Evolutionary conservation across 2,113 vertebrate genomes (phyloP), one percentile per base, ranked within the genome.

Genomic region (Brachyhypopomus gauderio): DNA sequence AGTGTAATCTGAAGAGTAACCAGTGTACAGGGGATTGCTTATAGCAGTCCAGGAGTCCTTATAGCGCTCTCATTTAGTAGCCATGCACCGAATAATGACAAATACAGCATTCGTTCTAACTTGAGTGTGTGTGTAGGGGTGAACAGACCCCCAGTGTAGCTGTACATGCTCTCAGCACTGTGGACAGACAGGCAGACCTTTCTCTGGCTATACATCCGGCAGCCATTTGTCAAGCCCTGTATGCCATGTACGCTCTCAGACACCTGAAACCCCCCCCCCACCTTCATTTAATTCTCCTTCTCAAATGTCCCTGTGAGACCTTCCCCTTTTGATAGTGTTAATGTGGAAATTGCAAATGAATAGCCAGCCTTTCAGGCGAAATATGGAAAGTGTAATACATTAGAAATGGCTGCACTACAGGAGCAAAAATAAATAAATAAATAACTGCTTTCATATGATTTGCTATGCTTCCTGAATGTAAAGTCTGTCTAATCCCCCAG

Each of bases 401-500:
- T 81, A 76, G 41, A 64, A 41, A 56, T 55, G 73, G 52, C 73
- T 73, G 17, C 55, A 52, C 80, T 79, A 73, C 67, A 83, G 52
- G 71, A 59, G 3, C 76, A 82, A 63, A 74, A 63, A n/a, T n/a
- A n/a, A 41, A 69, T 17, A 52, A 80, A 83, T 64, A 72, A 73
- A 73, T 74, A 67, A 58, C 38, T 69, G 52, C 60, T 84, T 63
- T 12, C 66, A 71, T 66, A 81, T 56, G 58, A 69, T 67, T 78
- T 63, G n/a, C 60, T 75, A 60, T 55, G 55, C 60, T 19, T 71
- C 48, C 85, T n/a, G 34, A 81, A 63, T 67, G 64, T 19, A 84
- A 81, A 80, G 45, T n/a, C 85, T 76, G 30, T 36, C 62, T 20
- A 80, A 79, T 75, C 75, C 62, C 36, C 27, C 58, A 78, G 77